phyloP scores from a whole-genome alignment of 2,888 invertebrate species.

The Halictus ligatus region DNA sequence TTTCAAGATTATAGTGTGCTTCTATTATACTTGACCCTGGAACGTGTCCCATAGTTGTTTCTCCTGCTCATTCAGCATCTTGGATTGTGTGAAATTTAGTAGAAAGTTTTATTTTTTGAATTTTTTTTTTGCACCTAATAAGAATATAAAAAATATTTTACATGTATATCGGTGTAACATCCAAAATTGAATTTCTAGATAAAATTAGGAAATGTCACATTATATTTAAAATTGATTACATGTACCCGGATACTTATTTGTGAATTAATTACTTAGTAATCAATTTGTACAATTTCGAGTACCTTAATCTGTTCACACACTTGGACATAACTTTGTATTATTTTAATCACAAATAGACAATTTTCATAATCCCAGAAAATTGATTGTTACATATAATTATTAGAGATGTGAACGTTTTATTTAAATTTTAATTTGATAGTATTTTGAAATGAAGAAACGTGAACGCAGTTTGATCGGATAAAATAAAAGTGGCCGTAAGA shows the following conservation, averaged over 20 bases:
- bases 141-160: not conserved
- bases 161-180: not conserved
- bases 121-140: not conserved
- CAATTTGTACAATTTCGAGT: not conserved
- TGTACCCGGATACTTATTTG: not conserved
- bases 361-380: not conserved
- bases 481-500: not conserved
- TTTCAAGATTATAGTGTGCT: not conserved
- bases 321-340: not conserved
- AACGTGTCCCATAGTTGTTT: not conserved
- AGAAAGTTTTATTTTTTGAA: not conserved
- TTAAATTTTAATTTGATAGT: not conserved
- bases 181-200: not conserved
- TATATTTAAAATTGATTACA: not conserved
- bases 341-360: not conserved
- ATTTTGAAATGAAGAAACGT: not conserved
- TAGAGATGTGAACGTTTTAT: not conserved
- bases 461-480: not conserved
- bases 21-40: not conserved
- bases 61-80: not conserved
- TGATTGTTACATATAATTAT: not conserved
- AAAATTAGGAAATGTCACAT: not conserved
- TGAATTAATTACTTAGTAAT: not conserved
- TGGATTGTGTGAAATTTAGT: not conserved
- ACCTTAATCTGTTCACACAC: not conserved